Evolutionary conservation across 92 coral and sea anemone genomes (phyloP).

Genomic region (Phenganax marumi): DNA sequence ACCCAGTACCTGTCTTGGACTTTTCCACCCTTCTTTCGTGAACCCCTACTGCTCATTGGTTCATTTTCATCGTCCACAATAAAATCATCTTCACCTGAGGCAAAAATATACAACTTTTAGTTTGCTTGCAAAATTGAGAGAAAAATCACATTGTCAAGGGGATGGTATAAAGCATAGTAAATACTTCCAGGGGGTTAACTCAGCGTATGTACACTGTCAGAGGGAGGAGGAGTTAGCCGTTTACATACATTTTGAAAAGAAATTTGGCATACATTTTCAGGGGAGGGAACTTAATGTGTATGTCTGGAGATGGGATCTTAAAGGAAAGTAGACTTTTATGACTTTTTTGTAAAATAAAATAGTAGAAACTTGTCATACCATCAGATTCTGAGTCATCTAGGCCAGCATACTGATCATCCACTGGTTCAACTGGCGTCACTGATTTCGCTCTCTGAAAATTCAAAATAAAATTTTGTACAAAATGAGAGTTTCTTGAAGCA

Average conservation of each 20-base stretch:
- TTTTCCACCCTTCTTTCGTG: slow-evolving; percentile 66
- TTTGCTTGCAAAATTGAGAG: too few species aligned
- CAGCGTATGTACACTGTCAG: too few species aligned
- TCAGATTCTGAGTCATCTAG: slow-evolving; percentile 95
- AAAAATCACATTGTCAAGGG: too few species aligned
- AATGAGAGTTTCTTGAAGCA: neutral
- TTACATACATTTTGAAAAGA: too few species aligned
- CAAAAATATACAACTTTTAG: too few species aligned
- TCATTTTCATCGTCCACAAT: slow-evolving; percentile 98
- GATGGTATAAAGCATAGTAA: too few species aligned
- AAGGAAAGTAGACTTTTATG: neutral
- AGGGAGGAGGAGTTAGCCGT: too few species aligned
- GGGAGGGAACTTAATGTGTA: too few species aligned
- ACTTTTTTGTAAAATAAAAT: neutral
- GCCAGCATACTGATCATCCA: slow-evolving; percentile 74
- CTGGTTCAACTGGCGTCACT: slow-evolving; percentile 57
- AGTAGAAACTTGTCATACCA: slow-evolving; percentile 54
- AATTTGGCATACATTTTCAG: too few species aligned
- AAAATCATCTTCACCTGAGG: slow-evolving; percentile 91
- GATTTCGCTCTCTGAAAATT: slow-evolving; percentile 19
- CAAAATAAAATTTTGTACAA: neutral
- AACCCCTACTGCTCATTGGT: slow-evolving; percentile 69
- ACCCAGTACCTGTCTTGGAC: slow-evolving; percentile 81
- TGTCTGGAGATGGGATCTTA: too few species aligned
- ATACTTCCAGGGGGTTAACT: too few species aligned